Conservation (phyloP, 1,140 invertebrate species). For the Drosophila arawakana region DNA sequence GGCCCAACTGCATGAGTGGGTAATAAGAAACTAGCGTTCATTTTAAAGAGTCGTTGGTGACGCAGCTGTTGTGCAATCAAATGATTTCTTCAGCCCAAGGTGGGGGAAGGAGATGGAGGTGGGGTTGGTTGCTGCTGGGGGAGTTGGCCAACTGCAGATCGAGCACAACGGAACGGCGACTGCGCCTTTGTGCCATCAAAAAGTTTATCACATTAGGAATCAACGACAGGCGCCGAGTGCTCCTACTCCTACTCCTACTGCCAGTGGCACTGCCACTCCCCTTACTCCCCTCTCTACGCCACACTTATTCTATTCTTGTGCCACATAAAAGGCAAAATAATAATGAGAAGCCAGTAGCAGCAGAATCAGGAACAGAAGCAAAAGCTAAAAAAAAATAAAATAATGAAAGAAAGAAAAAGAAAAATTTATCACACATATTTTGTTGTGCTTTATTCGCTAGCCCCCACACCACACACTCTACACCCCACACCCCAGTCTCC, state of each 20-base stretch:
- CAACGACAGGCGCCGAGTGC: slow-evolving; percentile 59
- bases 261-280: background rate
- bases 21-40: slow-evolving; percentile 60
- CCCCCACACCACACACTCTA: background rate
- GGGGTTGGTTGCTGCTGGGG: background rate
- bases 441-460: slow-evolving; percentile 54
- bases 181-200: slow-evolving; percentile 51
- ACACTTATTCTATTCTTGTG: slow-evolving; percentile 38
- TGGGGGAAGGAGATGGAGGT: background rate
- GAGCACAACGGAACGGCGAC: slow-evolving; percentile 18
- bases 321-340: slow-evolving; percentile 77
- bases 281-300: background rate
- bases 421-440: slow-evolving; percentile 53
- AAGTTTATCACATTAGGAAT: slow-evolving; percentile 77
- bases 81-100: slow-evolving; percentile 19
- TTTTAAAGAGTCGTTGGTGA: slow-evolving; percentile 50
- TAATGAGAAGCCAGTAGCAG: slow-evolving; percentile 73
- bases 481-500: background rate
- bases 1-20: slow-evolving; percentile 46
- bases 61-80: slow-evolving; percentile 44
- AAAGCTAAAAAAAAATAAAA: slow-evolving; percentile 8
- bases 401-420: slow-evolving; percentile 14
- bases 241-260: slow-evolving; percentile 1
- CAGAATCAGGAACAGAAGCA: slow-evolving; percentile 39
- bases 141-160: slow-evolving; percentile 27